Base-by-base conservation (phyloP, 2,113 vertebrate species). In the Silurus glanis region DNA sequence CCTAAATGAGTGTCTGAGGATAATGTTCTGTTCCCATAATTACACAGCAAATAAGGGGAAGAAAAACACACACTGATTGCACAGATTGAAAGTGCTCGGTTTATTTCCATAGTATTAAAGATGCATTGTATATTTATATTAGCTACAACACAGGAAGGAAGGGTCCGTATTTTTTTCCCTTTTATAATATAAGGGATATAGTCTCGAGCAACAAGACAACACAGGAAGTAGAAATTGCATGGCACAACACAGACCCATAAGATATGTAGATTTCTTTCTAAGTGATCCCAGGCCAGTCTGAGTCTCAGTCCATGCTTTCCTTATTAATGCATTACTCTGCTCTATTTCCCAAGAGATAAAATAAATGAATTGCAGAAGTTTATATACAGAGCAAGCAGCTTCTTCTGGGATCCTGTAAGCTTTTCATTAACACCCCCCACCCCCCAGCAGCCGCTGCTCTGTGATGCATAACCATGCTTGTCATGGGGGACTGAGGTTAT, bases 1-100 rank as follows among this genome's bases (percentile, higher is more conserved):
- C 89, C 89, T 83, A 91, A 93, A 91, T 91, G 85, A 91, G 83
- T 89, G 90, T 91, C 88, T 58, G 16, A 87, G 89, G 89, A 90
- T 93, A 90, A 91, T 87, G 81, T 85, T 87, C 59, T 62, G 7
- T 87, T 91, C 59, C 49, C 83, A 89, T 92, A 92, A 92, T 91
- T 90, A 91, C 85, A 91, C 76, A 82, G 87, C 88, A 89, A 85
- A 37, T 37, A 80, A 91, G 85, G 82, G 81, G 51, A 53, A 61
- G 78, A 86, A 87, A 89, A 88, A 78, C 78, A 86, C 76, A 86
- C 82, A 21, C 14, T 81, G 75, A 87, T 86, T 84, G 87, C 82
- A 83, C 49, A 71, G 80, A 84, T 84, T 85, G 0, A 72, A 89
- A 87, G 87, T 64, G 64, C 58, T 51, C 66, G 69, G 75, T 86